phyloP scores from a whole-genome alignment of 2,888 invertebrate genomes.

The Philonicus albiceps region DNA sequence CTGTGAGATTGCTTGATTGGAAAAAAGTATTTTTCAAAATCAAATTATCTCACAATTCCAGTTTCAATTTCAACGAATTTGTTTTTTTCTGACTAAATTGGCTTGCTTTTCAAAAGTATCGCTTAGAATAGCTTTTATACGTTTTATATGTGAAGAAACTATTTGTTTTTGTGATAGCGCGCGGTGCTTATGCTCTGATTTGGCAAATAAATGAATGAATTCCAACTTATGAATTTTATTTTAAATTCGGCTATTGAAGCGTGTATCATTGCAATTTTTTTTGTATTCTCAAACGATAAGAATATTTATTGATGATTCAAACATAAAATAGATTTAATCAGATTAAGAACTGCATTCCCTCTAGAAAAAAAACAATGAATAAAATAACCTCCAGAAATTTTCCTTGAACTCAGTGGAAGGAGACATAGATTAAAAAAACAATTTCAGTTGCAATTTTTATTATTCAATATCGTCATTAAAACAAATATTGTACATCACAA shows the following conservation, averaged over 20 bases:
- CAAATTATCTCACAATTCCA: background rate
- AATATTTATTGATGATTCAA: too few relatives aligned
- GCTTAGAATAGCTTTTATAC: constrained; percentile 37
- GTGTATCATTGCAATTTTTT: too few relatives aligned
- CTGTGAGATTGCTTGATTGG: background rate
- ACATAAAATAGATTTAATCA: too few relatives aligned
- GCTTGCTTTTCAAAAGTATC: background rate
- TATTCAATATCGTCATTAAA: constrained; percentile 8
- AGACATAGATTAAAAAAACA: background rate
- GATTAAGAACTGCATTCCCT: too few relatives aligned
- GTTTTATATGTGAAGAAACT: background rate
- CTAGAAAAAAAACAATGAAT: too few relatives aligned
- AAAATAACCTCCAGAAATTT: too few relatives aligned
- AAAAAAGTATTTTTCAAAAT: background rate
- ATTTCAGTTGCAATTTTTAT: constrained; percentile 1
- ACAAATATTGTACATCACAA: constrained; percentile 45
- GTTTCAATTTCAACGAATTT: background rate
- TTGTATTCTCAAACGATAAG: background rate
- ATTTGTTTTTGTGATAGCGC: constrained; percentile 6
- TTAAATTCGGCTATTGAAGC: background rate
- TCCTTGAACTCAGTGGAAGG: too few relatives aligned
- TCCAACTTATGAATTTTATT: background rate
- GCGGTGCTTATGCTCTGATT: background rate
- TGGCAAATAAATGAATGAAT: background rate
- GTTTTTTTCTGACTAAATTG: background rate